These are phyloP conservation scores for Nothoprocta pentlandii DNA, from an alignment of 2,113 vertebrate genomes.

Conservation along the genomic window DNA sequence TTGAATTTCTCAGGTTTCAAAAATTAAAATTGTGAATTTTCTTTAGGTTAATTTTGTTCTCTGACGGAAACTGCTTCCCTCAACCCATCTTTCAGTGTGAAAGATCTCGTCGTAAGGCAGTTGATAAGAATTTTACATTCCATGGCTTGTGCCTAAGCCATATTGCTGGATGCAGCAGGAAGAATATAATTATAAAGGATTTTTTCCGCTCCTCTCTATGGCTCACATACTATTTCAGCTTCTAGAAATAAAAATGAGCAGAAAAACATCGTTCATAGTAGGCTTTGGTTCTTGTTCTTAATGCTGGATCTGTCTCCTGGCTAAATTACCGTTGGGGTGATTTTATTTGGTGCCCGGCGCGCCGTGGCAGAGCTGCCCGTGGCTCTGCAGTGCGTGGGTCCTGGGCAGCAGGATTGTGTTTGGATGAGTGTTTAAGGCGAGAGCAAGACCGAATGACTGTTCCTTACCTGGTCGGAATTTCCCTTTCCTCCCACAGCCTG, in stretches of 20 bases:
- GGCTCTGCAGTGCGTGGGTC: no score
- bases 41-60: not conserved
- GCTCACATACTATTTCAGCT: no score
- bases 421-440: not conserved
- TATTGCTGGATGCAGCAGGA: not conserved
- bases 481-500: not conserved
- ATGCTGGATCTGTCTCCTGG: not conserved
- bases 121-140: not conserved
- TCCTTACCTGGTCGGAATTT: not conserved
- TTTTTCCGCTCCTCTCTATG: not conserved
- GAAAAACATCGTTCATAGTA: not conserved
- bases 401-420: no score
- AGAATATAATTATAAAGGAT: not conserved
- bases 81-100: not conserved
- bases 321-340: not conserved
- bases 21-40: not conserved
- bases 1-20: not conserved
- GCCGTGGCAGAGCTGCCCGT: no score
- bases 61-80: not conserved
- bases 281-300: not conserved
- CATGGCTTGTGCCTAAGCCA: not conserved
- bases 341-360: not conserved
- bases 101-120: not conserved
- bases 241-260: no score
- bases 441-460: not conserved